Conservation (phyloP, 2,888 invertebrate species). For the Orchesellides sinensis region DNA sequence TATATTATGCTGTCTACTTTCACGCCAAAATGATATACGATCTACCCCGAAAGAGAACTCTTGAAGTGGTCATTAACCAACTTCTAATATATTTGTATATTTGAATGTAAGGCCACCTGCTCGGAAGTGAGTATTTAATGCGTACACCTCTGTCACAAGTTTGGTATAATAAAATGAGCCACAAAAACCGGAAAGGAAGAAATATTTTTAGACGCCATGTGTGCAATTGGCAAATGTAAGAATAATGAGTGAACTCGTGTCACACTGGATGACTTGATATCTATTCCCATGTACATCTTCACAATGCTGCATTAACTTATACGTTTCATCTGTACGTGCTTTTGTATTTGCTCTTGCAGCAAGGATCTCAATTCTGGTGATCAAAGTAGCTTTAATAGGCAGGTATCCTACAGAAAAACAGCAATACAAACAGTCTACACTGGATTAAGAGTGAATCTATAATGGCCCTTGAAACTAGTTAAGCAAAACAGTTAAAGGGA, state of each 20-base stretch:
- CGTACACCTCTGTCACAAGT: background rate
- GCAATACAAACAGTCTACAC: background rate
- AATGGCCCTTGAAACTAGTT: conserved; percentile 9
- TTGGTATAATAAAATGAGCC: conserved; percentile 10
- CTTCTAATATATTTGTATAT: too few relatives aligned
- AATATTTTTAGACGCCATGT: conserved; percentile 11
- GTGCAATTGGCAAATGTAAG: background rate
- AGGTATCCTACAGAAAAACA: too few relatives aligned
- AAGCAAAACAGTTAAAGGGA: conserved; percentile 52
- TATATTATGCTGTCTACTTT: too few relatives aligned
- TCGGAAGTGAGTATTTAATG: too few relatives aligned
- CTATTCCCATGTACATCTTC: too few relatives aligned
- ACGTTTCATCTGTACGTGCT: too few relatives aligned
- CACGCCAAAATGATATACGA: too few relatives aligned
- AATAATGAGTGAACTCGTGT: conserved; percentile 1
- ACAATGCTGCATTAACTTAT: too few relatives aligned
- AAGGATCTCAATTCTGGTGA: background rate
- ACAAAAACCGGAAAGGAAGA: conserved; percentile 11
- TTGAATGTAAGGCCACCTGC: too few relatives aligned
- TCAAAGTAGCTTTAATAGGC: background rate
- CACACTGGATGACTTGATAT: background rate
- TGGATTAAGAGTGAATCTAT: background rate
- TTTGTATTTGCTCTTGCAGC: too few relatives aligned
- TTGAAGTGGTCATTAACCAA: too few relatives aligned
- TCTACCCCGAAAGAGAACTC: too few relatives aligned